Evolutionary conservation across 2,797 vertebrate genomes (phyloP).

Genomic region (Coendou prehensilis): DNA sequence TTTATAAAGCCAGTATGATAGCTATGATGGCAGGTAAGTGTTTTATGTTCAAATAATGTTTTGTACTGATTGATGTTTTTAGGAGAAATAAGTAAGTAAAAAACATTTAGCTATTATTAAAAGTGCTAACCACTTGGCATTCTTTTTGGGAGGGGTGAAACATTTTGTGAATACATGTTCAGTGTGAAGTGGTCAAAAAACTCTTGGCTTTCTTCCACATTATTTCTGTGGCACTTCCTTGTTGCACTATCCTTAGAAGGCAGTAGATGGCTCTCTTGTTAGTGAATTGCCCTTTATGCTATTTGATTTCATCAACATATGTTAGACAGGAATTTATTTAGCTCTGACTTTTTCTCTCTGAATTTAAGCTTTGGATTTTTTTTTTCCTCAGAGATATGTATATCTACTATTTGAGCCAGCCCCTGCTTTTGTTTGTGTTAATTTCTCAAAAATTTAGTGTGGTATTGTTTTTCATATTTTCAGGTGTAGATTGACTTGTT

Average conservation of each 20-base stretch:
- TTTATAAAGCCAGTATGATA: conserved; percentile 97
- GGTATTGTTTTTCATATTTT: not conserved
- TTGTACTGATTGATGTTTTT: conserved; percentile 10
- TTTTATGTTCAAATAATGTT: not conserved
- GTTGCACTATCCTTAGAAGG: conserved; percentile 84
- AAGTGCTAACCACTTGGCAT: conserved; percentile 49
- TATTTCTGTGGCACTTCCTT: conserved; percentile 57
- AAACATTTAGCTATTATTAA: not conserved
- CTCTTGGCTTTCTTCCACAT: conserved; percentile 48
- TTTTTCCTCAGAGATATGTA: not conserved
- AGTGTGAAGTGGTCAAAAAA: conserved; percentile 39
- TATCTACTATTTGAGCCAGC: not conserved
- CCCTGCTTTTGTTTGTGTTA: conserved; percentile 55
- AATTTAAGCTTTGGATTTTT: conserved; percentile 62
- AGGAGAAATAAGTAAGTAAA: conserved; percentile 13
- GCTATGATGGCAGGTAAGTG: conserved; percentile 98
- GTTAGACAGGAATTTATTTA: conserved; percentile 74
- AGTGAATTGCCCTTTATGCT: conserved; percentile 84
- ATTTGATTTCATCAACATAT: conserved; percentile 70
- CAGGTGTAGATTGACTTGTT: not conserved
- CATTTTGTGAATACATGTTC: not conserved
- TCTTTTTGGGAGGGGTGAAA: not conserved
- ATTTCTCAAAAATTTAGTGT: not conserved
- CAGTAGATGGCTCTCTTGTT: conserved; percentile 91
- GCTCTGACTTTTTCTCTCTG: conserved; percentile 59